phyloP scores from a whole-genome alignment of 92 coral and sea anemone species.

The Palythoa caribaeorum region DNA sequence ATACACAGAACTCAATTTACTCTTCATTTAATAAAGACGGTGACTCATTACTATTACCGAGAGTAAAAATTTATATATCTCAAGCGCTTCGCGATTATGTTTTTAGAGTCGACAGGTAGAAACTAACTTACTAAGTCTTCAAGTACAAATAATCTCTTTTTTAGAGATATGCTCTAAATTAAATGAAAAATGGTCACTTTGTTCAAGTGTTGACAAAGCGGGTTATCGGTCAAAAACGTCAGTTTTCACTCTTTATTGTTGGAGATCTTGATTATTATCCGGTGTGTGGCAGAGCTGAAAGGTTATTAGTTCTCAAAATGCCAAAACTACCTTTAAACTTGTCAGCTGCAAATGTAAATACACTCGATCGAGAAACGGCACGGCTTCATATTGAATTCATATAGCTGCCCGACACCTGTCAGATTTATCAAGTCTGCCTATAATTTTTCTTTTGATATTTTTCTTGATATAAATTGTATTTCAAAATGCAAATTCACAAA shows the following conservation, averaged over 20 bases:
- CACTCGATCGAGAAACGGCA: background rate
- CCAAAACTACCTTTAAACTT: background rate
- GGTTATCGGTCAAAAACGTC: background rate
- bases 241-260: background rate
- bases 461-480: background rate
- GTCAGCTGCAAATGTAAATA: background rate
- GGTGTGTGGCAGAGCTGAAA: background rate
- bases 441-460: background rate
- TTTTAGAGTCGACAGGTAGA: background rate
- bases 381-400: background rate
- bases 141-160: background rate
- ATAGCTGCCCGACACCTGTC: background rate
- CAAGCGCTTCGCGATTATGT: background rate
- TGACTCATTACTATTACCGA: too few species aligned
- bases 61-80: too few species aligned
- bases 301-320: background rate
- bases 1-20: too few species aligned
- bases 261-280: background rate
- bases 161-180: background rate
- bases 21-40: too few species aligned
- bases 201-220: background rate
- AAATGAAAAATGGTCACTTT: conserved; percentile 20
- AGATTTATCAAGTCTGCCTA: background rate
- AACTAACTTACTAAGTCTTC: too few species aligned
- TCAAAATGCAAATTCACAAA: background rate